Evolutionary conservation across 1,140 invertebrate species (phyloP).

Genomic region (Paraescarpia echinospica): DNA sequence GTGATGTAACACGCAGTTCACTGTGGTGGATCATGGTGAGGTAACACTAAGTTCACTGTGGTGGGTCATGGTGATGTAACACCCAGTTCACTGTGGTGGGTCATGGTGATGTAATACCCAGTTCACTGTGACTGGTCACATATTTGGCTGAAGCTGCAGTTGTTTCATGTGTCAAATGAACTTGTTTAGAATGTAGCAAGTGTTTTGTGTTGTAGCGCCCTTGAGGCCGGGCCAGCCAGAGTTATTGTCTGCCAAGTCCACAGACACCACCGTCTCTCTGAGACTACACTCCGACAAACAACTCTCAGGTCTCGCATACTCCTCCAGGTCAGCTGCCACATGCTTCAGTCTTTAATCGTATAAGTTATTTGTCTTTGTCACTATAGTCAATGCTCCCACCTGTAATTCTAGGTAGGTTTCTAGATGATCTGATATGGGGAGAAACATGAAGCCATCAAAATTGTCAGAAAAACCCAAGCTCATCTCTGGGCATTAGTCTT

Average conservation of each 20-base stretch:
- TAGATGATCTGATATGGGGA: background rate
- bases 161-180: background rate
- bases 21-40: too few species aligned
- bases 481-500: too few species aligned
- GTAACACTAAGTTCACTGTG: too few species aligned
- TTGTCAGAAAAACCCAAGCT: background rate
- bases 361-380: background rate
- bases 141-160: constrained; percentile 3
- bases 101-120: too few species aligned
- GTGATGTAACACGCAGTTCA: too few species aligned
- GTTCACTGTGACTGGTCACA: background rate
- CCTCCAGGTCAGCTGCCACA: background rate
- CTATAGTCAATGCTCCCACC: background rate
- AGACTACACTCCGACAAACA: background rate
- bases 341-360: background rate
- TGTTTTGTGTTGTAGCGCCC: background rate
- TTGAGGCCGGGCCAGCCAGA: background rate
- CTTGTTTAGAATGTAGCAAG: background rate
- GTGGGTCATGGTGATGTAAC: too few species aligned
- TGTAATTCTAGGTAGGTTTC: background rate
- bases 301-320: background rate
- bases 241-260: background rate
- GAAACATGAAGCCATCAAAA: background rate
- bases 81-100: too few species aligned
- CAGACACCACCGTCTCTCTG: constrained; percentile 9